These are phyloP conservation scores for Aurelia sp. DNA, from an alignment of 30 jellyfish, hydroid and myxozoan species.

Conservation along the genomic window DNA sequence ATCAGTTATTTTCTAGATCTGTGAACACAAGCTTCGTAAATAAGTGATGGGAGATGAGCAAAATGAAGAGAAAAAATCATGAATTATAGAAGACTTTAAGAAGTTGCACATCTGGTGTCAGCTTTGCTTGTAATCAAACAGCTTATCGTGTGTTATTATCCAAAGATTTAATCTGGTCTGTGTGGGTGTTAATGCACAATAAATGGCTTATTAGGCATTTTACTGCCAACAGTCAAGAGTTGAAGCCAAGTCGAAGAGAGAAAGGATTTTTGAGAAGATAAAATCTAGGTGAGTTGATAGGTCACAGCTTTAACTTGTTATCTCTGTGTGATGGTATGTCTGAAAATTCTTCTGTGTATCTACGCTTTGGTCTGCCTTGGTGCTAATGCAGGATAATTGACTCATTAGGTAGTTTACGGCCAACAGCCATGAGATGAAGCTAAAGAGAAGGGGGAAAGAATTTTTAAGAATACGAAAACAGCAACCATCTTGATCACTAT, in stretches of 20 bases:
- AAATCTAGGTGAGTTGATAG: not conserved
- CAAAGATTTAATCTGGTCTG: conserved; percentile 48
- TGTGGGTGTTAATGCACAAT: conserved; percentile 63
- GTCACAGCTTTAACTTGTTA: no score
- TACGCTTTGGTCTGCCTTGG: conserved; percentile 42
- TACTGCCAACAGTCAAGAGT: conserved; percentile 26
- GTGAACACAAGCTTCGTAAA: conserved; percentile 10
- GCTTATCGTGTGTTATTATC: conserved; percentile 33
- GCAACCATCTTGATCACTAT: no score
- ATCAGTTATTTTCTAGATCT: conserved; percentile 13
- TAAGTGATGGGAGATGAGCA: conserved; percentile 23
- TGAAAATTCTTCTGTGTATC: no score
- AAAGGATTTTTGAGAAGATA: not conserved
- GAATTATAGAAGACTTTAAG: conserved; percentile 49
- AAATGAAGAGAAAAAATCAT: conserved; percentile 20
- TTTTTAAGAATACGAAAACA: not conserved
- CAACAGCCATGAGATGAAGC: not conserved
- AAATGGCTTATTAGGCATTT: conserved; percentile 24
- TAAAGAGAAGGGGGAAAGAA: not conserved
- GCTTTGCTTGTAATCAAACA: conserved; percentile 52
- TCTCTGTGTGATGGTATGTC: no score
- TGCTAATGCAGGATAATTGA: conserved; percentile 10
- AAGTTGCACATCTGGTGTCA: conserved; percentile 70
- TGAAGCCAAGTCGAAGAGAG: not conserved
- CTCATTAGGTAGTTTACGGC: conserved; percentile 17